Evolutionary conservation across 1,140 invertebrate species (phyloP).

Genomic region (Anastrepha ludens): DNA sequence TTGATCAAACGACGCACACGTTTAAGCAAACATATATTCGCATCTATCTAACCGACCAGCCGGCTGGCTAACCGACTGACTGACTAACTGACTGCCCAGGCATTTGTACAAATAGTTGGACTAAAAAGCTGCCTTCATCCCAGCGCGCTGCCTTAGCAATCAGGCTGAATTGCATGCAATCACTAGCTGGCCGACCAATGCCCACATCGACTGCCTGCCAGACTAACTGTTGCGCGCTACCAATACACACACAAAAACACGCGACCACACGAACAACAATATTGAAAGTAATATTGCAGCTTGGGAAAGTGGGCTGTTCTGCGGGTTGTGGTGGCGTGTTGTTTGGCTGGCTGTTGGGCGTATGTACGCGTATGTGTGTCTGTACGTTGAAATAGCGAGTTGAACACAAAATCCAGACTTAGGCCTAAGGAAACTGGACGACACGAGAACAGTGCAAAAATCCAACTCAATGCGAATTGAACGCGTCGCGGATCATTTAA

Average conservation of each 20-base stretch:
- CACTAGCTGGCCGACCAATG: background rate
- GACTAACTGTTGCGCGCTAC: slow-evolving; percentile 10
- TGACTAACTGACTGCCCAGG: background rate
- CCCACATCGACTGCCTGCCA: background rate
- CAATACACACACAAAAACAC: background rate
- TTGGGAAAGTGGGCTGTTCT: slow-evolving; percentile 10
- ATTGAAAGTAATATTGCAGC: slow-evolving; percentile 40
- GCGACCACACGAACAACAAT: slow-evolving; percentile 9
- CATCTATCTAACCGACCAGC: background rate
- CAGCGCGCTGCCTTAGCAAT: background rate
- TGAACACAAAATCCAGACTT: slow-evolving; percentile 32
- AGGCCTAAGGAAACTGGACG: slow-evolving; percentile 46
- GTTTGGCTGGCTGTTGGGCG: background rate
- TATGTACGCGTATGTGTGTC: background rate
- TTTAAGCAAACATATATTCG: background rate
- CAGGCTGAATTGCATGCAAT: background rate
- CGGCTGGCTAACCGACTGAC: background rate
- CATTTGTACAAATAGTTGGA: background rate
- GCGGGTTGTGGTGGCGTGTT: background rate
- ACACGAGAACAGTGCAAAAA: slow-evolving; percentile 44
- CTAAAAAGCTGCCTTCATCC: background rate
- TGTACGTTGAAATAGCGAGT: background rate
- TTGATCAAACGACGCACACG: background rate
- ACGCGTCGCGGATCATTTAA: slow-evolving; percentile 35
- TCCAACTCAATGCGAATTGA: slow-evolving; percentile 19